Evolutionary conservation across 2,888 invertebrate species (phyloP), one percentile per base, ranked within the genome.

Genomic region (Lasioglossum leucozonium): DNA sequence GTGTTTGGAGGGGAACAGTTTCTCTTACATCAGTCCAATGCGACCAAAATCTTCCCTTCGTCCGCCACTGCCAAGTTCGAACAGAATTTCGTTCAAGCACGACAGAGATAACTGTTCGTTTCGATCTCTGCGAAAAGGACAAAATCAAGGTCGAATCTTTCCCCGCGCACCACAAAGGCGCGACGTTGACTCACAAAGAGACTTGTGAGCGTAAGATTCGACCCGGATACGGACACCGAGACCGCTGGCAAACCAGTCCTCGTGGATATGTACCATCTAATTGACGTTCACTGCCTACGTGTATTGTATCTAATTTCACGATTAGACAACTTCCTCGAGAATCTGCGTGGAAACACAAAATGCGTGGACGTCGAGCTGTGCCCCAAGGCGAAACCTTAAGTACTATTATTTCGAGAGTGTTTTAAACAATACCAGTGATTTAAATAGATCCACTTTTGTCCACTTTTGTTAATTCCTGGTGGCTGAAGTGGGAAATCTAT

Each of bases 201-300:
- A 67, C 22, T 37, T 22, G 37, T 5, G 67, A 72, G 47, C 71
- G 55, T n/a, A 75, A 81, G 78, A 82, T 79, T 73, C 82, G 67
- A 85, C 78, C 81, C 81, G 86, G 86, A 86, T 85, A 74, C 75
- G 30, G 78, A 74, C 75, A 22, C 78, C 37, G 58, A 13, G 72
- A 82, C 65, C 40, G 75, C 58, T 22, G 71, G 69, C 37, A 51
- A 81, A 72, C 81, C 81, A 86, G 85, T 81, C 78, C 72, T 76
- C 75, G 34, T 47, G 81, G 75, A 81, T 84, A 78, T 42, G 81
- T 72, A 79, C 62, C 76, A 72, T 71, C 76, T 79, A 86, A 85
- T 86, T 85, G 73, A 76, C 77, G 82, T 86, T 77, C 73, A 18
- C 85, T 78, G 67, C 69, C 65, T 82, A 82, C 69, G 44, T 71